Evolutionary conservation across 2,888 invertebrate species (phyloP).

Genomic region (Torymus aiolomorphi): DNA sequence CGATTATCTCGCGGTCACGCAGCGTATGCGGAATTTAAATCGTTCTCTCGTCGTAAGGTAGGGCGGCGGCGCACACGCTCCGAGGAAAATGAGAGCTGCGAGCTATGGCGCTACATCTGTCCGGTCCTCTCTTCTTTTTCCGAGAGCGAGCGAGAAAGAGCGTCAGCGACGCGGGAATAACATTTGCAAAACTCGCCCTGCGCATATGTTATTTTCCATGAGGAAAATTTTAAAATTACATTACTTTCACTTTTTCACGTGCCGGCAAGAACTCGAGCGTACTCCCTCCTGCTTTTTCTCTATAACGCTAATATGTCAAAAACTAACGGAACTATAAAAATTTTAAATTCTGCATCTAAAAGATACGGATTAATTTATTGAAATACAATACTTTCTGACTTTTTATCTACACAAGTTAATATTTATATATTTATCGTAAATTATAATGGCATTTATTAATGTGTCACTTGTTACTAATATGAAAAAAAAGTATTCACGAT

Average conservation of each 20-base stretch:
- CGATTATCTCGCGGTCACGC: conserved; percentile 64
- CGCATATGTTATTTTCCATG: conserved; percentile 50
- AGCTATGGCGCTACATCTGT: conserved; percentile 30
- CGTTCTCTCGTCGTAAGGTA: conserved; percentile 61
- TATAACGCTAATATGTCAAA: conserved; percentile 4
- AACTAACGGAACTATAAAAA: background rate
- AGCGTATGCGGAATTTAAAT: conserved; percentile 64
- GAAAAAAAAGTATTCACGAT: no score
- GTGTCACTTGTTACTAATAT: no score
- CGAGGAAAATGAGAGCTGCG: conserved; percentile 33
- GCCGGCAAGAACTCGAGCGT: background rate
- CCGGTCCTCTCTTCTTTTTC: conserved; percentile 40
- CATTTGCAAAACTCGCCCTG: conserved; percentile 49
- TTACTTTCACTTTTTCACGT: conserved; percentile 32
- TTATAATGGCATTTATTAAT: no score
- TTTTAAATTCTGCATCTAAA: no score
- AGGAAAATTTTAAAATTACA: conserved; percentile 53
- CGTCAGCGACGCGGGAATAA: conserved; percentile 48
- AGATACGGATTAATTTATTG: no score
- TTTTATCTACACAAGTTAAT: no score
- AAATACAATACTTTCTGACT: no score
- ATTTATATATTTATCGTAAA: no score
- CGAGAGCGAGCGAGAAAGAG: conserved; percentile 19
- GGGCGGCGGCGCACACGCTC: background rate
- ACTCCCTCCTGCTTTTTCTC: background rate